Evolutionary conservation across 2,113 vertebrate species (phyloP).

Genomic region (Cephalopterus ornatus): DNA sequence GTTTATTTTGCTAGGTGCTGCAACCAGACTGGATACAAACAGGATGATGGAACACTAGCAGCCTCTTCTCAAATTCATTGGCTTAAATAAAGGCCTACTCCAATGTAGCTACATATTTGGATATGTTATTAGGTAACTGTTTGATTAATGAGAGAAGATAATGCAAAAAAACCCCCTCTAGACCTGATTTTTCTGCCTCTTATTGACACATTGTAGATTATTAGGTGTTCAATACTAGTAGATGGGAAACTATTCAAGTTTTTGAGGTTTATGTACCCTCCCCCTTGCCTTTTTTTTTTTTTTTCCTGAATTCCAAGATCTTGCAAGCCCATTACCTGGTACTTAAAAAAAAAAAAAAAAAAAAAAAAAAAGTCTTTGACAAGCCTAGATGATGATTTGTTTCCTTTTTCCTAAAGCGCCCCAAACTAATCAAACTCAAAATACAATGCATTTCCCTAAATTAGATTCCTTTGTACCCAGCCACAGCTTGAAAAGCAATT

Average conservation of each 20-base stretch:
- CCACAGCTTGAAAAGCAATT: neutral
- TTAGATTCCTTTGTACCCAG: neutral
- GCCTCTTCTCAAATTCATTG: neutral
- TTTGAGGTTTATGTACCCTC: neutral
- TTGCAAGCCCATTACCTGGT: neutral
- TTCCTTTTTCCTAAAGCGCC: neutral
- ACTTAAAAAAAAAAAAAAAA: no score
- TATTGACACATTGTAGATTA: neutral
- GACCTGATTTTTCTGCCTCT: neutral
- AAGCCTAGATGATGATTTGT: neutral
- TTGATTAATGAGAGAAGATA: neutral
- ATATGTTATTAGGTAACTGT: neutral
- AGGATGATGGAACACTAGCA: neutral
- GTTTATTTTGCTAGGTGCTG: neutral
- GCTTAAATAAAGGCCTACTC: neutral
- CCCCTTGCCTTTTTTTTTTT: fast-evolving
- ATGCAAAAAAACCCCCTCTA: neutral
- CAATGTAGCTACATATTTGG: neutral
- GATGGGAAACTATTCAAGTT: neutral
- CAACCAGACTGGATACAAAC: neutral
- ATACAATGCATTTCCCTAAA: neutral
- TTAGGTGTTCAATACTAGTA: neutral
- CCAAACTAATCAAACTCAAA: neutral
- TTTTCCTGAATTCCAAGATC: neutral
- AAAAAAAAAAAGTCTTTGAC: neutral